Evolutionary conservation across 2,797 vertebrate genomes (phyloP).

Genomic region (Gymnothorax javanicus): DNA sequence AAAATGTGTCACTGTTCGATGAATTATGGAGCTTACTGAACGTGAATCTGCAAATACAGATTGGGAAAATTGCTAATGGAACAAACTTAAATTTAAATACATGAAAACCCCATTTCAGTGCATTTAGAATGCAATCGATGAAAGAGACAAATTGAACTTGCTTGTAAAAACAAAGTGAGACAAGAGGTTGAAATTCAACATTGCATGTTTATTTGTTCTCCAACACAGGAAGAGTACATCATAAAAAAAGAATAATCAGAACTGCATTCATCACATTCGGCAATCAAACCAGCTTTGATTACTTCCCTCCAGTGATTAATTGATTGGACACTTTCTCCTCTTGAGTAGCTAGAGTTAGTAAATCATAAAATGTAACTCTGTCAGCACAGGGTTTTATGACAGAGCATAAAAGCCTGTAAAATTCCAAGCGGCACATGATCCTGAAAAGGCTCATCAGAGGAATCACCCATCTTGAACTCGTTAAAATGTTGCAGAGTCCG

Average conservation of each 20-base stretch:
- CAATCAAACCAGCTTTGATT: not conserved
- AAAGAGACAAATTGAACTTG: not conserved
- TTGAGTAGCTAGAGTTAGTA: not conserved
- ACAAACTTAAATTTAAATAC: not conserved
- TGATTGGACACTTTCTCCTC: not conserved
- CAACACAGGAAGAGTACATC: not conserved
- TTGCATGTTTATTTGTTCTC: slow-evolving; percentile 11
- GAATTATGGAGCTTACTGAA: too few relatives aligned
- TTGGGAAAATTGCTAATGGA: not conserved
- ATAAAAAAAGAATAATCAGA: slow-evolving; percentile 5
- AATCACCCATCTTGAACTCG: not conserved
- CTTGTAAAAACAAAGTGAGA: not conserved
- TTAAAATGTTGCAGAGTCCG: not conserved
- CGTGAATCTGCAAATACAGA: too few relatives aligned
- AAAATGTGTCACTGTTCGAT: too few relatives aligned
- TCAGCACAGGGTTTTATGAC: not conserved
- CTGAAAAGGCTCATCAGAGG: not conserved
- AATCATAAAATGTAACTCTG: not conserved
- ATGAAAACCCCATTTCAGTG: not conserved
- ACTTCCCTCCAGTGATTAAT: not conserved
- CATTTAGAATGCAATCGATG: not conserved
- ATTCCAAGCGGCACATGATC: not conserved
- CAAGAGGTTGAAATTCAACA: not conserved
- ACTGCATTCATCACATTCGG: not conserved
- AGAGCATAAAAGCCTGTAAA: not conserved